phyloP scores from a whole-genome alignment of 2,113 vertebrate genomes.

The Cynopterus brachyotis region DNA sequence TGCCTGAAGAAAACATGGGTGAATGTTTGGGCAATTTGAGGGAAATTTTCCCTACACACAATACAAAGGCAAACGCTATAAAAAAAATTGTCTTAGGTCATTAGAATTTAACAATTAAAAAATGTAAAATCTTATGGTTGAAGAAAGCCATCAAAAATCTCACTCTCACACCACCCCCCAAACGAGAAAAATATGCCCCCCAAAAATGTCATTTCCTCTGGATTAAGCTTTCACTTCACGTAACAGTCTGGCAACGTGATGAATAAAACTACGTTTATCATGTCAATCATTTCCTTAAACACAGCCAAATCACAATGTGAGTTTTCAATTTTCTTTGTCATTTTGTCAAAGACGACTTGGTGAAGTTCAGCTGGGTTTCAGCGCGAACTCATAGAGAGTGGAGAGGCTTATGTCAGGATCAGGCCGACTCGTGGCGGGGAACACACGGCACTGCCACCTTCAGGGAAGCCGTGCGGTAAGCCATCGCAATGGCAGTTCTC shows the following conservation, averaged over 20 bases:
- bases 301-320: background rate
- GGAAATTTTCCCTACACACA: background rate
- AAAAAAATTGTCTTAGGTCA: background rate
- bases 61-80: background rate
- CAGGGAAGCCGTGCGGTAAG: background rate
- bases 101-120: background rate
- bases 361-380: background rate
- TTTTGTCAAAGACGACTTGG: background rate
- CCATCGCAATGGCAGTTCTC: background rate
- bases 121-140: background rate
- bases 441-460: background rate
- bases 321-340: background rate
- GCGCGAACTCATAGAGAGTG: background rate
- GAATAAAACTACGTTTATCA: background rate
- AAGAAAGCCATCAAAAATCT: background rate
- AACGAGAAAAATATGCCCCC: background rate
- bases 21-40: background rate
- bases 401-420: background rate
- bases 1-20: background rate
- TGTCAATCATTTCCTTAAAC: background rate
- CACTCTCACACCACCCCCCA: background rate
- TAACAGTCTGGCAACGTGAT: background rate
- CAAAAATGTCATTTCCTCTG: background rate
- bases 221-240: background rate
- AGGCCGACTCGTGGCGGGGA: background rate